Evolutionary conservation across 2,888 invertebrate species (phyloP), one percentile per base, ranked within the genome.

Genomic region (Drosophila lutescens): DNA sequence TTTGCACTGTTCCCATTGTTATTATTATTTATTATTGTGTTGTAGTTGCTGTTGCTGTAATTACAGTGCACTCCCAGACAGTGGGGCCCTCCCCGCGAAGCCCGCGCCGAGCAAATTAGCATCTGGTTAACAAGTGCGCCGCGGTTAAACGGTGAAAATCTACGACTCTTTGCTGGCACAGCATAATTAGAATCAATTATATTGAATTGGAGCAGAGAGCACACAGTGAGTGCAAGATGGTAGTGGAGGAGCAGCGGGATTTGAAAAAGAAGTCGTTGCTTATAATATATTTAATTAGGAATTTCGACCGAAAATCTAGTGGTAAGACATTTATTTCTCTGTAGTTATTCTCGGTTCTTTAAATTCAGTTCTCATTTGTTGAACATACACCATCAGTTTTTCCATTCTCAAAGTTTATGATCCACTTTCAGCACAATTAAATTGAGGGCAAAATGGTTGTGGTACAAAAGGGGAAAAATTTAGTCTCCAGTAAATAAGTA

Each of bases 101-200:
- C 47, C 40, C 51, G 32, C 32, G 20, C 36, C 55, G 57, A 57
- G 67, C 71, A 62, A 75, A 88, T 83, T 83, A 83, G 78, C 82
- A 88, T 86, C 86, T 83, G 83, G 77, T 83, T 83, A 83, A 82
- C 82, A 83, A 88, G 83, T 83, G 83, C 88, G 80, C 74, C 56
- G 80, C 86, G 74, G 70, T 67, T 83, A 83, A 83, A 86, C 84
- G 88, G 86, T 88, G 83, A 83, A 83, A 83, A 88, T 82, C 74
- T 77, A 57, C 76, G 58, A 72, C 75, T 85, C 68, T 41, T 78
- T 71, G 86, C 76, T 54, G 71, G 78, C 67, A 70, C 70, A 86
- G 88, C 88, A 86, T 83, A 83, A 88, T 83, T 88, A 71, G 88
- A 83, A 77, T 86, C 76, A 88, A 83, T 83, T 83, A 82, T 59